phyloP scores from a whole-genome alignment of 2,797 vertebrate genomes.

The Spinus olivaceus region DNA sequence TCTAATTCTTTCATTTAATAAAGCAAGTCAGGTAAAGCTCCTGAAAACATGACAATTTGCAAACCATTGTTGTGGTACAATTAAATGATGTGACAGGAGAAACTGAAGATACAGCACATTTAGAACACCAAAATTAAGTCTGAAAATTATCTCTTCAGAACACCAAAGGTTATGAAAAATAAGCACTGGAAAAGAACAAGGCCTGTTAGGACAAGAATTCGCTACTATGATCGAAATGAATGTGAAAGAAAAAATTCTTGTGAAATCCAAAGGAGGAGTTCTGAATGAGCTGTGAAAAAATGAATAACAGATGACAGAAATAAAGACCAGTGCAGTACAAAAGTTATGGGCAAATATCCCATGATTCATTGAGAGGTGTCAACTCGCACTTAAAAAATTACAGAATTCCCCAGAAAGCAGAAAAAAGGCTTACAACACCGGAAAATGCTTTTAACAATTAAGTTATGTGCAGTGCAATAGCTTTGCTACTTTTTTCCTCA shows the following conservation, averaged over 20 bases:
- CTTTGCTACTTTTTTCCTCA: neutral
- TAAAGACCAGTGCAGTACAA: neutral
- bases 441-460: neutral
- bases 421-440: neutral
- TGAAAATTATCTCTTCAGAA: slow-evolving; percentile 23
- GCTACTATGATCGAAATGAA: slow-evolving; percentile 30
- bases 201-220: neutral
- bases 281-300: neutral
- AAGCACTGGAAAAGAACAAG: neutral
- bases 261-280: neutral
- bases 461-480: neutral
- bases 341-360: neutral
- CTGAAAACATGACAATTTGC: neutral
- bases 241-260: neutral
- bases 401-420: neutral
- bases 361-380: neutral
- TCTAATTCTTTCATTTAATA: neutral
- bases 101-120: neutral
- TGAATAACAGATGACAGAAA: neutral
- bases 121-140: slow-evolving; percentile 6
- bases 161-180: slow-evolving; percentile 1
- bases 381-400: neutral
- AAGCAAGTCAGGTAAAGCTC: neutral
- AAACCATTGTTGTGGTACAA: neutral
- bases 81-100: slow-evolving; percentile 29